Evolutionary conservation across 2,113 vertebrate genomes (phyloP).

Genomic region (Paramormyrops kingsleyae): DNA sequence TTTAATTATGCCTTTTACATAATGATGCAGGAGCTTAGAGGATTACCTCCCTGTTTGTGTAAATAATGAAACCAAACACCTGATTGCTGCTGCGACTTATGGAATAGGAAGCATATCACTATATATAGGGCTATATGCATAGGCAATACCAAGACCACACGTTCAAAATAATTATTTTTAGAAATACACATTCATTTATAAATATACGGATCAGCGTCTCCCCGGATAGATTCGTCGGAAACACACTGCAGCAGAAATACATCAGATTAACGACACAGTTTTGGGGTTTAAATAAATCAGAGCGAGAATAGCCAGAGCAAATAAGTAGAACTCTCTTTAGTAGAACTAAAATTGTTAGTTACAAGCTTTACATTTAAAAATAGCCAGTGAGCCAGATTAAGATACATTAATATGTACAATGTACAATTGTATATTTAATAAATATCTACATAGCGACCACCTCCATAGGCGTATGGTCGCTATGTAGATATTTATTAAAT

Average conservation of each 20-base stretch:
- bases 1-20: background rate
- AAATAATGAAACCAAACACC: background rate
- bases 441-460: too few species aligned
- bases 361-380: background rate
- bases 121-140: background rate
- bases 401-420: background rate
- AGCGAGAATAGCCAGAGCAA: background rate
- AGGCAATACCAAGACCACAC: background rate
- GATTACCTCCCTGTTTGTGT: background rate
- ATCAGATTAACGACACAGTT: background rate
- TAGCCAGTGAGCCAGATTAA: background rate
- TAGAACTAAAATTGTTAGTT: background rate
- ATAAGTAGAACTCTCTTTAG: background rate
- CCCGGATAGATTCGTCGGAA: background rate
- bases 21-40: background rate
- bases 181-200: background rate
- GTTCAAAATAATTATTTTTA: background rate
- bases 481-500: background rate
- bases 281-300: background rate
- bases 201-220: background rate
- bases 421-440: too few species aligned
- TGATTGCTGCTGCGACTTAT: background rate
- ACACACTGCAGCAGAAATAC: background rate
- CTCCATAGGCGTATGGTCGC: too few species aligned
- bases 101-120: background rate